A percentile compares a stretch with the other conserved stretches of the same genome.
Conservation (phyloP, 2,113 vertebrate genomes). For the Tichodroma muraria region DNA sequence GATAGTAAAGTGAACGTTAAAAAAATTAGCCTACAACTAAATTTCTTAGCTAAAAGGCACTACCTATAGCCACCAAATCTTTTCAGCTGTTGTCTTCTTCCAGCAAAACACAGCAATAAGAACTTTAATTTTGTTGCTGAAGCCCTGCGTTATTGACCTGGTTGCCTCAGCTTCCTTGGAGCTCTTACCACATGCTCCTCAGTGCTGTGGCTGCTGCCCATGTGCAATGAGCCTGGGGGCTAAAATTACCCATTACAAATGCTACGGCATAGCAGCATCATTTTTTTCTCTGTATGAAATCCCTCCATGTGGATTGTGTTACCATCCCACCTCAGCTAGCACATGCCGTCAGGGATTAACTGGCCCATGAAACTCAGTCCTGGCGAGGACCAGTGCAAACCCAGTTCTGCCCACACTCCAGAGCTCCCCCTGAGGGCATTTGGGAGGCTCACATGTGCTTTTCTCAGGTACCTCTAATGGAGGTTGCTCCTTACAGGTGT, state of each 20-base stretch:
- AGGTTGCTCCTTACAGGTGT: not conserved
- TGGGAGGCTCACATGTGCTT: not conserved
- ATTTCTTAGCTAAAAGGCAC: not conserved
- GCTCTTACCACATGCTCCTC: not conserved
- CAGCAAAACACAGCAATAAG: not conserved
- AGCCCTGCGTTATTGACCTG: accelerated
- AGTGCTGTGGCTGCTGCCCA: not conserved
- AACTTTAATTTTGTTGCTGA: not conserved
- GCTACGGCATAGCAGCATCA: not conserved
- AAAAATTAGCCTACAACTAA: not conserved
- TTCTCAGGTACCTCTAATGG: not conserved
- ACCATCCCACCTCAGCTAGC: not conserved
- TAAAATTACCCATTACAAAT: conserved; percentile 15
- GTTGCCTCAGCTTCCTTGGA: not conserved
- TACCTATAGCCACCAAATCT: not conserved
- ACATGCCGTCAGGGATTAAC: not conserved
- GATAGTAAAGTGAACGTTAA: not conserved
- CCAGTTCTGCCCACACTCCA: accelerated
- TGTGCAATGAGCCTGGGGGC: not conserved
- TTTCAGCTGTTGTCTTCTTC: not conserved
- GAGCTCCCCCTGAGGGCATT: not conserved
- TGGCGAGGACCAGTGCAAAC: not conserved
- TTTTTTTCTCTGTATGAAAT: not conserved
- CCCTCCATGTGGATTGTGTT: not conserved
- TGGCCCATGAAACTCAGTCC: not conserved